These are phyloP conservation scores for fruit fly (Drosophila melanogaster) DNA, from an alignment of 1,140 invertebrate genomes.

Conservation along the genomic window DNA sequence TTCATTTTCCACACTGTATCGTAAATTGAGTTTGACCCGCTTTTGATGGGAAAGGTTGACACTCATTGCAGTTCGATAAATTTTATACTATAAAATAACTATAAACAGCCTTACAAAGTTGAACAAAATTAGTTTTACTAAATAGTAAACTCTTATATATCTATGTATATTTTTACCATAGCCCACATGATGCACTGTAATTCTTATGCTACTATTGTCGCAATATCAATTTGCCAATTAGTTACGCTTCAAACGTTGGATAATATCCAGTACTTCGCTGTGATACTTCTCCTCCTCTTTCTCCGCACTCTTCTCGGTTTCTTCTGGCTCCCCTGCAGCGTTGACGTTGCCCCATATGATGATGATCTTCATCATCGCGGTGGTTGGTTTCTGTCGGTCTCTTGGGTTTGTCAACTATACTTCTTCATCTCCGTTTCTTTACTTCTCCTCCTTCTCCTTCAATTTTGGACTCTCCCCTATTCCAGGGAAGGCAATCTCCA, in stretches of 20 bases:
- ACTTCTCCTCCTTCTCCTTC: slow-evolving; percentile 8
- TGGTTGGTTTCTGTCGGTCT: slow-evolving; percentile 35
- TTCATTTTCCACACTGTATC: slow-evolving; percentile 22
- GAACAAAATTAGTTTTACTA: no score
- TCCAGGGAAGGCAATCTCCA: slow-evolving; percentile 16
- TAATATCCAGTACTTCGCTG: slow-evolving; percentile 13
- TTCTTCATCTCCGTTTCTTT: not conserved
- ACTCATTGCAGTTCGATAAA: not conserved
- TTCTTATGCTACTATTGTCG: slow-evolving; percentile 22
- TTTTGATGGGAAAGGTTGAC: slow-evolving; percentile 1
- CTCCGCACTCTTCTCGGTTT: slow-evolving; percentile 3
- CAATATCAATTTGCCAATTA: slow-evolving; percentile 56
- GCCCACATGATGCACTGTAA: slow-evolving; percentile 5
- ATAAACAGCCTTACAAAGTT: no score
- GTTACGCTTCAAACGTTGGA: slow-evolving; percentile 53
- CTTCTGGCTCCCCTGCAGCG: slow-evolving; percentile 40
- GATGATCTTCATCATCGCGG: slow-evolving; percentile 34
- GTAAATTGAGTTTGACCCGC: slow-evolving; percentile 2
- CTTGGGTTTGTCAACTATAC: slow-evolving; percentile 34
- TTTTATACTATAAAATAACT: not conserved
- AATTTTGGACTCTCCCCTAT: slow-evolving; percentile 2
- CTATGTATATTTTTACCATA: not conserved
- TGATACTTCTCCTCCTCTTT: slow-evolving; percentile 5
- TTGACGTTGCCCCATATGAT: slow-evolving; percentile 35
- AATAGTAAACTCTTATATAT: no score